Evolutionary conservation across 2,888 invertebrate genomes (phyloP), one percentile per base, ranked within the genome.

Genomic region (Autographa pulchrina): DNA sequence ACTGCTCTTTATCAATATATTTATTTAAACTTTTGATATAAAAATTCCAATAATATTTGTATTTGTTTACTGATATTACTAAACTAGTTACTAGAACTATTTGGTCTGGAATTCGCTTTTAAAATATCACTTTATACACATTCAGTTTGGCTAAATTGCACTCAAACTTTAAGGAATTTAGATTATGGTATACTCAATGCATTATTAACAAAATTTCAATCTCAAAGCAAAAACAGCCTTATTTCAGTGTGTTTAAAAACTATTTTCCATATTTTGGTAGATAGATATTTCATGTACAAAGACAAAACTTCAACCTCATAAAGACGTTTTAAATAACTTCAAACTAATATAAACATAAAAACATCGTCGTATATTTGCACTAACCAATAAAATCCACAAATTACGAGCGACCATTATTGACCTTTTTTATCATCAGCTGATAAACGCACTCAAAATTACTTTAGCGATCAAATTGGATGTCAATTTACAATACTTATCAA

Each of bases 391-490:
- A 69, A 70, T 13, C 65, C 58, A 60, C 73, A 70, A 78, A 81
- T 71, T 75, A 64, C 20, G 72, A 67, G 73, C 72, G 62, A 61
- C 65, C 70, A 65, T 58, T 18, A 63, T 79, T 79, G 76, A 82
- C 82, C 82, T 25, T 71, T 74, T 38, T 77, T 73, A 82, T 79
- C 62, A 72, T 61, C 68, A 58, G 59, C 70, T 64, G 80, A 82
- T 79, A 84, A 79, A 72, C 62, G 61, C 54, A 77, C 62, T 70
- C 65, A 77, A 62, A 81, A 74, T 61, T 64, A 77, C 63, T 76
- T 76, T 69, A 69, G 35, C 74, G 59, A 48, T 54, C 48, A 68
- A 81, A 59, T 70, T 83, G 62, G 59, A 35, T 66, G 60, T 75
- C 73, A 62, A 63, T 70, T 69, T 59, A 64, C 38, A 65, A 73